Evolutionary conservation across 2,888 invertebrate genomes (phyloP), one percentile per base, ranked within the genome.

Genomic region (Heteromurus nitidus): DNA sequence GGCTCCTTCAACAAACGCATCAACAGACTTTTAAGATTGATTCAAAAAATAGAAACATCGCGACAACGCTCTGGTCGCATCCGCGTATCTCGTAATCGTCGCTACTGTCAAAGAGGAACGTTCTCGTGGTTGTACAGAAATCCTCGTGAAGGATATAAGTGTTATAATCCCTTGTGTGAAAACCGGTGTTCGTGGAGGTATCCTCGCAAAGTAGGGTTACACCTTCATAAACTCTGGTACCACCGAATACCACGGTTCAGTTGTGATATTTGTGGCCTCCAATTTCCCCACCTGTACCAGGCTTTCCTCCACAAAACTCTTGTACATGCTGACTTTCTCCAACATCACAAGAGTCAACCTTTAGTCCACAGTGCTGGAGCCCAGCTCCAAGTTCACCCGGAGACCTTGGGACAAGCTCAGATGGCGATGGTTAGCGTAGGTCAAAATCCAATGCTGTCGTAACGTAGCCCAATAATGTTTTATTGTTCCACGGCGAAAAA

Each of bases 151-250:
- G 76, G 82, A 60, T 83, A 77, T 53, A 84, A 82, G 69, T 86
- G 86, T 69, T 79, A 73, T 31, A 81, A 74, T 80, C 42, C 79
- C 22, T 50, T 77, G 20, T 86, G 85, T 77, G 79, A 79, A 62
- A 69, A 84, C 24, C 73, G 74, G 28, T 50, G 50, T 22, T 69
- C 60, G 16, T 75, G 83, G 72, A 79, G 82, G 20, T 86, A 85
- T 64, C 77, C 72, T 9, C 74, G 84, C 11, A 85, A 79, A 44
- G 60, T 26, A 13, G 83, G 81, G 30, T 64, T 81, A 28, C 16
- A 81, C 68, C 87, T 92, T 73, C 92, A 92, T 87, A 88, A 89
- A 58, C 88, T 90, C 24, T 92, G 92, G 91, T 89, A 90, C 77
- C 92, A 92, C 88, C 87, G 88, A 42, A 87, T 88, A 82, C 89